Percentiles rank a stretch among this genome's conserved stretches.
Evolutionary conservation across 1,140 invertebrate genomes (phyloP).

Genomic region (Microplitis demolitor): DNA sequence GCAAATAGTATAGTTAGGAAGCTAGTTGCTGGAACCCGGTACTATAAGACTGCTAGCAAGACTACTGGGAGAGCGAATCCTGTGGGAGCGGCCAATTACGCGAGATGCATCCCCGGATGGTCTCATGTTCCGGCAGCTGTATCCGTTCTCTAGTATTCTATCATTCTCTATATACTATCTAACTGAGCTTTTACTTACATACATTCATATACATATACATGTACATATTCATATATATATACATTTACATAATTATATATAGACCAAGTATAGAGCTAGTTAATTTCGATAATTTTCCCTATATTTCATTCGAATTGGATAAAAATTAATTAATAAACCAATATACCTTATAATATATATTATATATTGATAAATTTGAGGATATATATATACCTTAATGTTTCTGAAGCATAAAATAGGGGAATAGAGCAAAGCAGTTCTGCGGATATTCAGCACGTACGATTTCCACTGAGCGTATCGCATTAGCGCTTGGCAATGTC

Average conservation of each 20-base stretch:
- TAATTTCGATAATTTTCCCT: too few relatives aligned
- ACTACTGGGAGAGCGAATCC: neutral
- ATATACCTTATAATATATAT: neutral
- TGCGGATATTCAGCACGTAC: neutral
- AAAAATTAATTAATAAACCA: too few relatives aligned
- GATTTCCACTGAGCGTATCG: neutral
- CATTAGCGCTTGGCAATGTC: neutral
- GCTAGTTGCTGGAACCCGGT: neutral
- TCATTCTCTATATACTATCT: neutral
- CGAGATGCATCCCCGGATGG: constrained; percentile 12
- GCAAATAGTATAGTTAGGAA: too few relatives aligned
- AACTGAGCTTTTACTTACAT: neutral
- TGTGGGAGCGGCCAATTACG: constrained; percentile 13
- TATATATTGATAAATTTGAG: too few relatives aligned
- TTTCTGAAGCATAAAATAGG: neutral
- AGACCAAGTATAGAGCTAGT: too few relatives aligned
- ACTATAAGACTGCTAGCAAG: neutral
- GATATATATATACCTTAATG: neutral
- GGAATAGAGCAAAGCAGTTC: neutral
- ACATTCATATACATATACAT: neutral
- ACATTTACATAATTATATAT: too few relatives aligned
- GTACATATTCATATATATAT: too few relatives aligned
- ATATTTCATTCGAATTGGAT: too few relatives aligned
- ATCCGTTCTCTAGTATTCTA: neutral
- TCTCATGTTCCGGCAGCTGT: constrained; percentile 18